Conservation (phyloP, 2,113 vertebrate species). For the Eidolon helvum region DNA sequence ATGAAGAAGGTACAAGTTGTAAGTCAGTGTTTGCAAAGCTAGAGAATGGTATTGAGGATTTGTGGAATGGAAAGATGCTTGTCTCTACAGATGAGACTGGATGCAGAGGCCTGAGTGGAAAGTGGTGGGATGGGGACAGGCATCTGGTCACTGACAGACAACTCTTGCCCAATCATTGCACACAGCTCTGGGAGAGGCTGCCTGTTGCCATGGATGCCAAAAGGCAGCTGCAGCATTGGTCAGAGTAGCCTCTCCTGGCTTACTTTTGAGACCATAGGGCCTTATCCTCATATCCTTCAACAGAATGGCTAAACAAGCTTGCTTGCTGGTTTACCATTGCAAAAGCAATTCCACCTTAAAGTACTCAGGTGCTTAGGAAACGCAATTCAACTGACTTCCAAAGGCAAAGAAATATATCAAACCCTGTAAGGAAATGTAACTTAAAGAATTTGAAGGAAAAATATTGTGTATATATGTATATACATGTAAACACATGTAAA, state of each 20-base stretch:
- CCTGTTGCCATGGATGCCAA: background rate
- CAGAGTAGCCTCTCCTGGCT: background rate
- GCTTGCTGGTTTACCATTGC: background rate
- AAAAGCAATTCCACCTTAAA: background rate
- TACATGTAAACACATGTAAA: background rate
- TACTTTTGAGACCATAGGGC: background rate
- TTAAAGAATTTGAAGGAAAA: background rate
- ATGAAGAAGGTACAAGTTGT: background rate
- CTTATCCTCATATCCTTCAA: background rate
- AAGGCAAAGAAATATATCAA: background rate
- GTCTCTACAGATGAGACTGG: background rate
- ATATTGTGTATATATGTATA: background rate
- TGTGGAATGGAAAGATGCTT: background rate
- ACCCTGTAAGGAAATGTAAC: background rate
- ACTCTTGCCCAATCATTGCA: rapidly evolving
- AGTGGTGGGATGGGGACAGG: background rate
- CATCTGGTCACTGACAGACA: background rate
- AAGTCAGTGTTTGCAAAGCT: background rate
- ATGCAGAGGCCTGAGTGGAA: background rate
- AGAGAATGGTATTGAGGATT: background rate
- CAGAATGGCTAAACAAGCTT: background rate
- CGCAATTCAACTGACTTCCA: background rate
- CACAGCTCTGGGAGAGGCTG: background rate
- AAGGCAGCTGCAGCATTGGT: background rate
- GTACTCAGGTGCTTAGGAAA: background rate